Evolutionary conservation across 2,888 invertebrate genomes (phyloP), one percentile per base, ranked within the genome.

Genomic region (Pycnomerus fuliginosus): DNA sequence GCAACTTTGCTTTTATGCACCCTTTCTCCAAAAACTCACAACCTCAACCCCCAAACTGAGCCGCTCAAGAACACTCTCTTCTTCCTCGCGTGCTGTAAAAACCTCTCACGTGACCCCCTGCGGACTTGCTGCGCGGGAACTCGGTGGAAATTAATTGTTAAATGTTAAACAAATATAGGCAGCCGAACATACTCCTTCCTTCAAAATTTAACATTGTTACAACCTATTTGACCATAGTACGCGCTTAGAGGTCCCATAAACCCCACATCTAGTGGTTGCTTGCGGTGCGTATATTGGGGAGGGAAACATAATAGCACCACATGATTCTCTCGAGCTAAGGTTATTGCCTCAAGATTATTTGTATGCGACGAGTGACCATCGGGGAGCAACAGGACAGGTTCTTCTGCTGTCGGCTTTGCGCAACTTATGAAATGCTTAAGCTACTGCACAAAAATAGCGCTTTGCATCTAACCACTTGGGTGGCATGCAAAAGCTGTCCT

Each of bases 181-280:
- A n/a, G n/a, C n/a, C n/a, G n/a, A n/a, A n/a, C n/a, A n/a, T n/a
- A n/a, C n/a, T n/a, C n/a, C n/a, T n/a, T n/a, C n/a, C n/a, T n/a
- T n/a, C n/a, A n/a, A n/a, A n/a, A n/a, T n/a, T n/a, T n/a, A n/a
- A n/a, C n/a, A n/a, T n/a, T n/a, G n/a, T n/a, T n/a, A n/a, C n/a
- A n/a, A n/a, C n/a, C n/a, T n/a, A n/a, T 36, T 23, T 66, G 60
- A 49, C 56, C 64, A 36, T 68, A 69, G 33, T 65, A 61, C 3
- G 50, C 45, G 58, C 66, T 70, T n/a, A 67, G 45, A 3, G 63
- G 56, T 3, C 61, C 60, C 64, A 68, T 68, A 17, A 70, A 62
- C 2, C 61, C 58, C 15, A 56, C 61, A 34, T 47, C 50, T 8
- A 50, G 16, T 2, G 42, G 31, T 20, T 68, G 65, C 20, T 69